Percentiles rank a stretch among this genome's conserved stretches.
Conservation (phyloP, 1,140 invertebrate genomes). For the Trichomalopsis sarcophagae region DNA sequence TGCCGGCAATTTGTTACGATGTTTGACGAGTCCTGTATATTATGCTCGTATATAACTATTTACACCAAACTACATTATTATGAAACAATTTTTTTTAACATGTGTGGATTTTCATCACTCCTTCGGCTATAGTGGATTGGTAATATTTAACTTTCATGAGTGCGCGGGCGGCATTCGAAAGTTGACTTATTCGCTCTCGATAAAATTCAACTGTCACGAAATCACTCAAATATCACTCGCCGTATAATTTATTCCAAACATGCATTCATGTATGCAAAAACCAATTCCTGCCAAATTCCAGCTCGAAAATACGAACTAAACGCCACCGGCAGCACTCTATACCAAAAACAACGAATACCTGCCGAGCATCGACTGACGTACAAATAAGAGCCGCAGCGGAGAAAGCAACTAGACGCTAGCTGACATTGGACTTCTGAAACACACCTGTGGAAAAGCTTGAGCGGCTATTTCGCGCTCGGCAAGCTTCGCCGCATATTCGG, state of each 20-base stretch:
- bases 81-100: too few relatives aligned
- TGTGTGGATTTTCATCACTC: not conserved
- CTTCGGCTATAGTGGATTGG: too few relatives aligned
- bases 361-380: not conserved
- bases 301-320: not conserved
- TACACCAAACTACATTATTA: too few relatives aligned
- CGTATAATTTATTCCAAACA: not conserved
- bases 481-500: not conserved
- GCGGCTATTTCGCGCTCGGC: not conserved
- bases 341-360: slow-evolving; percentile 7
- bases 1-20: not conserved
- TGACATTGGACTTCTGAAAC: slow-evolving; percentile 19
- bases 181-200: too few relatives aligned
- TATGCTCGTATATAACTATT: too few relatives aligned
- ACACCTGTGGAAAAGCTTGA: slow-evolving; percentile 5
- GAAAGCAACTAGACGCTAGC: slow-evolving; percentile 6
- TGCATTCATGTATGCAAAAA: too few relatives aligned
- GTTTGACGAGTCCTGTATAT: not conserved
- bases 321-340: not conserved
- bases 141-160: too few relatives aligned
- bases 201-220: too few relatives aligned
- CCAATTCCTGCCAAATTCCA: too few relatives aligned
- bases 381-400: slow-evolving; percentile 11
- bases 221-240: too few relatives aligned
- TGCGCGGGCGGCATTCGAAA: too few relatives aligned